Conservation (phyloP, 2,113 vertebrate species). For the Perca fluviatilis region DNA sequence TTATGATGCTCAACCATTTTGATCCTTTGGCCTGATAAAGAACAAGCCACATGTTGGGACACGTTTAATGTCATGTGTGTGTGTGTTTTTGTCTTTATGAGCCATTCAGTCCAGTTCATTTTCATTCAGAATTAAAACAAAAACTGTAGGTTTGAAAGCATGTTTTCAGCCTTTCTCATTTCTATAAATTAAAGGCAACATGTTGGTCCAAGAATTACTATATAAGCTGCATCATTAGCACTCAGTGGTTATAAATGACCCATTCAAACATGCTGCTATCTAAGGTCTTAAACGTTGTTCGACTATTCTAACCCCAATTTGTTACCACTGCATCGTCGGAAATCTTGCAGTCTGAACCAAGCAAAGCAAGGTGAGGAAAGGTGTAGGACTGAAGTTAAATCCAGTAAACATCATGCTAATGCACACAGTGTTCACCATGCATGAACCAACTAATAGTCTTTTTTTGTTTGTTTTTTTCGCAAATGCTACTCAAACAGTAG, state of each 20-base stretch:
- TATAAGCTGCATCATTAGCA: neutral
- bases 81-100: neutral
- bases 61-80: slow-evolving; percentile 30
- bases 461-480: too few relatives aligned
- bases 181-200: neutral
- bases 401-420: neutral
- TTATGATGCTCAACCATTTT: slow-evolving; percentile 30
- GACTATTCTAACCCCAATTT: neutral
- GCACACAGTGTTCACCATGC: neutral
- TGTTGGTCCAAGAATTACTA: neutral
- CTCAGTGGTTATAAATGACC: neutral
- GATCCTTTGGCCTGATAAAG: slow-evolving; percentile 4
- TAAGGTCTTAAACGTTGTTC: neutral
- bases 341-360: neutral
- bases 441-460: too few relatives aligned
- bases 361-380: neutral
- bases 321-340: neutral
- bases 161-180: neutral
- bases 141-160: neutral
- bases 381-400: neutral
- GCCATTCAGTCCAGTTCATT: neutral
- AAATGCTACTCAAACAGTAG: too few relatives aligned
- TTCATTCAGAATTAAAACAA: neutral
- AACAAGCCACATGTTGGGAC: slow-evolving; percentile 28
- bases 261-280: neutral